Base-by-base conservation (phyloP, 2,888 invertebrate species). In the Rapana venosa region DNA sequence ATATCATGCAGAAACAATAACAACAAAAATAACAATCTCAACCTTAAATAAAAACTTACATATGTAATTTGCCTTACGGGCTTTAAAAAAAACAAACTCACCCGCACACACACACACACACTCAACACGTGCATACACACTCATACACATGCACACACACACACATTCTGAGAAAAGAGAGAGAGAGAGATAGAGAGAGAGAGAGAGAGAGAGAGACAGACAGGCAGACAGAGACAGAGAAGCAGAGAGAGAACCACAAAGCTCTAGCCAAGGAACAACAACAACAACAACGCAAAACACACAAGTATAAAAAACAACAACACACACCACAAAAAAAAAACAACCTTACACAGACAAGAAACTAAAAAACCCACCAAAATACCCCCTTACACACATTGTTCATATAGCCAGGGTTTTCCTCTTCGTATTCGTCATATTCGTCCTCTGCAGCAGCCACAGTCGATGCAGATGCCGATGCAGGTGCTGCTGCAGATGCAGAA, bases 111-210 rank as follows among this genome's bases (percentile, higher is more conserved):
- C n/a, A 77, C 26, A 77, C 74, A 77, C n/a, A 22, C n/a, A 61
- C 11, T n/a, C 11, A 11, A 74, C 17, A 74, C 74, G 5, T n/a
- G n/a, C 13, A 74, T 6, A 22, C n/a, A 77, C n/a, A 22, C n/a
- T 17, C n/a, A 22, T 2, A n/a, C n/a, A 77, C n/a, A n/a, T 2
- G 2, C 26, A 26, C 77, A 77, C 30, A 30, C 77, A 77, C 77
- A 77, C n/a, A n/a, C 30, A 30, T 6, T 30, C 30, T 11, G 70
- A 70, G 20, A 17, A n/a, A 17, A 17, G 77, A 32, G 77, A 77
- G 15, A 77, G 77, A 70, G 70, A 77, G 77, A 77, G 77, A 77
- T 30, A 77, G 30, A 77, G 77, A 70, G 70, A 70, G 70, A 70
- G 70, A 77, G 77, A 77, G 77, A 77, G 32, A 32, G 77, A 32